These are phyloP conservation scores for Chrysomallon squamiferum DNA, from an alignment of 1,140 invertebrate genomes.

Conservation along the genomic window DNA sequence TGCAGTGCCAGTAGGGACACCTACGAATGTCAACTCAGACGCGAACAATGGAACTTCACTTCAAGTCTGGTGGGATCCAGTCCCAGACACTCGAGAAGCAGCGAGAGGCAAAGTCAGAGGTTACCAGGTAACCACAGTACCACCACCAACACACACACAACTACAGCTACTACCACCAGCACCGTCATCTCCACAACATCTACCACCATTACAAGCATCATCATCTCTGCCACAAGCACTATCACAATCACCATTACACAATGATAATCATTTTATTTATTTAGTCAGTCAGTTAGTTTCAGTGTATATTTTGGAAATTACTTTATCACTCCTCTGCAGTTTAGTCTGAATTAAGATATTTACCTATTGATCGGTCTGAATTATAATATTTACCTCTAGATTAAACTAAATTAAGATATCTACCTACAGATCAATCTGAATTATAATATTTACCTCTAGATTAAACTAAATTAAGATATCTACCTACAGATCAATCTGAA, in stretches of 20 bases:
- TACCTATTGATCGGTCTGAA: too few relatives aligned
- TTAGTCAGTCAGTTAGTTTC: too few relatives aligned
- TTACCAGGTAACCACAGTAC: constrained; percentile 73
- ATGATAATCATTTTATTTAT: neutral
- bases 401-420: too few relatives aligned
- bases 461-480: too few relatives aligned
- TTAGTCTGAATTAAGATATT: too few relatives aligned
- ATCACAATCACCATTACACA: neutral
- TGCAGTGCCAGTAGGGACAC: constrained; percentile 90
- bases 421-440: too few relatives aligned
- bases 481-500: too few relatives aligned
- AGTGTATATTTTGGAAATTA: too few relatives aligned
- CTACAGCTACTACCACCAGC: neutral
- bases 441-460: too few relatives aligned
- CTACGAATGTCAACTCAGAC: constrained; percentile 77
- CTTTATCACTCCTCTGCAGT: too few relatives aligned
- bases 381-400: too few relatives aligned
- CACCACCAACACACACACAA: neutral
- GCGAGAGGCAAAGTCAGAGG: constrained; percentile 90
- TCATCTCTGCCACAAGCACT: neutral
- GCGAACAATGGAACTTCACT: constrained; percentile 90
- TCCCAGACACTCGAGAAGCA: constrained; percentile 82
- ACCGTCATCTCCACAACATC: neutral
- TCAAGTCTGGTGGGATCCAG: constrained; percentile 88
- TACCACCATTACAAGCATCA: neutral